Percentiles rank a stretch among this genome's conserved stretches.
Conservation (phyloP, 2,888 invertebrate species). For the Andrena bucephala region DNA sequence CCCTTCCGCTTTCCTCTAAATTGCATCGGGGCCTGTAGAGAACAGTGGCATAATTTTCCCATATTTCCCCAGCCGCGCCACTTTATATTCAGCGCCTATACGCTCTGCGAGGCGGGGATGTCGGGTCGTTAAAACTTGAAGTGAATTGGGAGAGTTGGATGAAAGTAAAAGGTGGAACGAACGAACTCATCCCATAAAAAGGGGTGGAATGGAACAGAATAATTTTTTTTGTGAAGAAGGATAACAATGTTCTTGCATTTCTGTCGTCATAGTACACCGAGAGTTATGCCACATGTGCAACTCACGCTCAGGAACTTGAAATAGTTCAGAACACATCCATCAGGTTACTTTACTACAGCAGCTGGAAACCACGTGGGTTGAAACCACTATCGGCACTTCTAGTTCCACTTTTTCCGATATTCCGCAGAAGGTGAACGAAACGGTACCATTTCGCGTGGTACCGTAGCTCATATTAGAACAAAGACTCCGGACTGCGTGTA, state of each 20-base stretch:
- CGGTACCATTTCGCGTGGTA: constrained; percentile 39
- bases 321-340: constrained; percentile 10
- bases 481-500: background rate
- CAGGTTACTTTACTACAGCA: constrained; percentile 38
- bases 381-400: constrained; percentile 5
- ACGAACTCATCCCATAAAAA: too few species aligned
- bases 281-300: too few species aligned
- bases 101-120: background rate
- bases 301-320: background rate
- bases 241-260: too few species aligned
- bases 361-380: constrained; percentile 48
- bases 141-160: background rate
- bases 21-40: background rate
- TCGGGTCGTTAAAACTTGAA: constrained; percentile 23
- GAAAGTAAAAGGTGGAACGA: constrained; percentile 5
- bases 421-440: constrained; percentile 15
- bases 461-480: constrained; percentile 48
- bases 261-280: too few species aligned
- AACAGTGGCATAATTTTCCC: constrained; percentile 32
- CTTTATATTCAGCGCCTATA: constrained; percentile 26
- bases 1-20: constrained; percentile 6
- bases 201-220: background rate
- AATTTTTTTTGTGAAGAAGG: too few species aligned
- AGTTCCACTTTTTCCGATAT: constrained; percentile 20
- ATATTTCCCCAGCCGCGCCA: constrained; percentile 16